Evolutionary conservation across 2,888 invertebrate species (phyloP), one percentile per base, ranked within the genome.

Genomic region (Catocala sponsa): DNA sequence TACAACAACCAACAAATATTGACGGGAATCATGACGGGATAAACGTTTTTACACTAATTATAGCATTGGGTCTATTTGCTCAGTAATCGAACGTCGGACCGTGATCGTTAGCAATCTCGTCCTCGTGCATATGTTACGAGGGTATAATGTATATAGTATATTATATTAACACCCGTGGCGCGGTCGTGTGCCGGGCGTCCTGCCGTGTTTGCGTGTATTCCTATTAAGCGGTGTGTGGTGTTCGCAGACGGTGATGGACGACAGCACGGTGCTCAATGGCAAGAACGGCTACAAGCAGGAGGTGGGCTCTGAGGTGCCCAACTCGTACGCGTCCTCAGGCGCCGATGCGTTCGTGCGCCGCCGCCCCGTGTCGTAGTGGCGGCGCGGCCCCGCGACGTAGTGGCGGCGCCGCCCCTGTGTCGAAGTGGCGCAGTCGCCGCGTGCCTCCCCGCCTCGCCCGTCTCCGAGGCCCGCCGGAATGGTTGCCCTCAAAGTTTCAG

Each of bases 231-330:
- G 9, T 5, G n/a, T 33, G 11, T 38, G n/a, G 7, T 63, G 6
- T 68, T 90, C 92, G 1, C 94, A 97, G 97, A 96, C 97, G 69
- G 95, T 97, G n/a, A 84, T 96, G 85, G 96, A 91, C 42, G 92
- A 91, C 25, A 83, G 81, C 73, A 87, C 76, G 57, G 68, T 88
- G 46, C 72, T 89, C 65, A 88, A 75, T 73, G 90, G 90, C 68
- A 90, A 88, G 81, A 89, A 88, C 76, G 94, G 94, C 10, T 94
- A 94, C 89, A 93, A 91, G 76, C 90, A 91, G 51, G 88, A 87
- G 60, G 92, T 86, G 56, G 95, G 91, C 15, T 90, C 94, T 1
- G 84, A 85, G 7, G 89, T 93, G 55, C 93, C 94, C 12, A 91
- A 83, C 74, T 90, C 94, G 54, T 94, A 94, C 85, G 92, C 94